Base-by-base conservation (phyloP, 2,797 vertebrate genomes). In the Vireo griseus region DNA sequence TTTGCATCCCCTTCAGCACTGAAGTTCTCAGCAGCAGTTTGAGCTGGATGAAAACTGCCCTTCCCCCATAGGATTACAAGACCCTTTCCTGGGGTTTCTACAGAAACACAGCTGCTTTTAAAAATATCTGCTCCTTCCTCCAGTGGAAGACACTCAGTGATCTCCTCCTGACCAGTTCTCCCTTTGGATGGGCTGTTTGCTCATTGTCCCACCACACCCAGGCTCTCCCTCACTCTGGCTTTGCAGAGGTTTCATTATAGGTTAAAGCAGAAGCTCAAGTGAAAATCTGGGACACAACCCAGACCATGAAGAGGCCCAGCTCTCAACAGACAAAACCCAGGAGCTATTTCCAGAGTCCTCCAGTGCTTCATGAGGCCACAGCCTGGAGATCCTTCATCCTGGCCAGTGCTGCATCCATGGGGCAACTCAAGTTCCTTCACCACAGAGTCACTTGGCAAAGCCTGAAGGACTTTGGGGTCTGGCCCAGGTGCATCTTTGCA, bases 51-150 rank as follows among this genome's bases (percentile, higher is more conserved):
- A 50, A 83, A 80, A 6, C 2, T 28, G 58, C 37, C 67, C 75
- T 87, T 86, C 81, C 51, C 59, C 63, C 52, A n/a, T 1, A 17
- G 24, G 59, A 89, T 14, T 66, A 16, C 67, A 87, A 61, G 91
- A 85, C 86, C 40, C 37, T 87, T 85, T 93, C 52, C 72, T 3
- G 10, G n/a, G 47, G 89, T 96, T 95, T 92, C 96, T 52, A 92
- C 91, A 91, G 94, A 92, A 94, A 95, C 89, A 39, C 89, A 85
- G 31, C 85, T 92, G 92, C 85, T 77, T 94, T 90, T 63, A 39
- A 74, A 86, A 89, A 68, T 63, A 83, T 44, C 85, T 88, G 18
- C 59, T 95, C 16, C 45, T 80, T 79, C 52, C 35, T 61, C 11
- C 68, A 51, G 42, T 69, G 52, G 52, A 33, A 82, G 20, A 88